Percentiles rank a stretch among this genome's conserved stretches.
phyloP scores from a whole-genome alignment of 2,113 vertebrate species.

The Typhlomys cinereus region DNA sequence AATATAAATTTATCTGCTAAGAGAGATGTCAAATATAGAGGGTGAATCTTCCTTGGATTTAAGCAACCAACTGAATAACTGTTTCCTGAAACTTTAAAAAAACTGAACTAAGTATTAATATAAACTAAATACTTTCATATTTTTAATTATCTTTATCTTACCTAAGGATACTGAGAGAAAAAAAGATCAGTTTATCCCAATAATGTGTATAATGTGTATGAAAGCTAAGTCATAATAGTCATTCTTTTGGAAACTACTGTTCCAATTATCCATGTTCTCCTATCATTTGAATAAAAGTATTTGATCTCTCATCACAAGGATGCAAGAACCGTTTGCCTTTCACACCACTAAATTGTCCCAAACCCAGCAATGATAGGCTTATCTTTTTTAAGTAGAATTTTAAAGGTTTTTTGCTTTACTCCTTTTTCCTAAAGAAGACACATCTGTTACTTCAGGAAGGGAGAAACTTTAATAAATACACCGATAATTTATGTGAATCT shows the following conservation, averaged over 20 bases:
- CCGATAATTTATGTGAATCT: conserved; percentile 76
- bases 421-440: conserved; percentile 22
- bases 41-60: neutral
- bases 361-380: neutral
- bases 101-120: neutral
- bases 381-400: conserved; percentile 3
- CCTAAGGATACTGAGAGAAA: neutral
- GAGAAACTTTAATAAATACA: conserved; percentile 59
- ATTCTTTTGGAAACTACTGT: conserved; percentile 5
- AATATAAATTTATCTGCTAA: neutral
- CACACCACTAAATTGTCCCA: neutral
- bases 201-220: conserved; percentile 26
- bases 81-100: neutral
- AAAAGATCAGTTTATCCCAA: neutral
- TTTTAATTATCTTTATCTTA: conserved; percentile 14
- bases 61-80: neutral
- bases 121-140: neutral
- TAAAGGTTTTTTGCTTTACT: neutral
- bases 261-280: neutral
- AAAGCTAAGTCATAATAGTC: neutral
- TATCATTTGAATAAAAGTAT: neutral
- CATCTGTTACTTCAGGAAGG: conserved; percentile 48
- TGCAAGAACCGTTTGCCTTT: neutral
- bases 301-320: conserved; percentile 10
- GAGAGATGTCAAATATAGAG: neutral